Percentiles rank a stretch among this genome's conserved stretches.
Conservation (phyloP, 23 tunicate species). For the Trididemnum clinides region DNA sequence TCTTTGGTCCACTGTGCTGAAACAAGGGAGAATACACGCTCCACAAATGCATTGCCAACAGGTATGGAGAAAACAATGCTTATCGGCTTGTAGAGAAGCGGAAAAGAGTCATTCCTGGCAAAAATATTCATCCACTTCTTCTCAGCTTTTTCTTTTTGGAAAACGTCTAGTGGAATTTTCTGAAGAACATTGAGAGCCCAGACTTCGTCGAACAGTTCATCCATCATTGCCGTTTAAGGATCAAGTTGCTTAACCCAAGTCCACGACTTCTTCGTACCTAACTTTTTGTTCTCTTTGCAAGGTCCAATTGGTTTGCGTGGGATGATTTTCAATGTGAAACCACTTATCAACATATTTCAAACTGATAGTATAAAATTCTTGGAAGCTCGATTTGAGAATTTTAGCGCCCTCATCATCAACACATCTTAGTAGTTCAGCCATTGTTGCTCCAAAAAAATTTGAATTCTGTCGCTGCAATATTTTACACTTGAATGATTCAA, state of each 20-base stretch:
- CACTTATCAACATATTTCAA: constrained; percentile 57
- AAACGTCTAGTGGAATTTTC: background rate
- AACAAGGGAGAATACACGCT: too few relatives aligned
- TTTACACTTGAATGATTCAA: constrained; percentile 42
- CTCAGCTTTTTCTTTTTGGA: background rate
- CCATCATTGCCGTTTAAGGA: constrained; percentile 55
- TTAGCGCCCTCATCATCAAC: constrained; percentile 60
- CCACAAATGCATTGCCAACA: too few relatives aligned
- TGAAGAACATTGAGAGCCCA: constrained; percentile 59
- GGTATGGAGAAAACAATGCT: too few relatives aligned
- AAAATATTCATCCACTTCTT: background rate
- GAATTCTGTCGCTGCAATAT: constrained; percentile 43
- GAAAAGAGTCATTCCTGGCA: background rate
- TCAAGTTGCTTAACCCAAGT: constrained; percentile 55
- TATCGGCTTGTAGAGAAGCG: too few relatives aligned
- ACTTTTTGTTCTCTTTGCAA: constrained; percentile 47
- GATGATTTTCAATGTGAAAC: constrained; percentile 64
- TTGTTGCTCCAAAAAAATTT: constrained; percentile 61
- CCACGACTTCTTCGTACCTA: constrained; percentile 41
- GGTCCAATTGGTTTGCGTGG: constrained; percentile 63
- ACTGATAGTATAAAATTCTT: constrained; percentile 35
- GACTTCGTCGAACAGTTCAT: constrained; percentile 71
- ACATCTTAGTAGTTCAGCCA: constrained; percentile 53
- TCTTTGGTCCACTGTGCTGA: too few relatives aligned
- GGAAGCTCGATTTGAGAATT: constrained; percentile 63